Evolutionary conservation across 2,888 invertebrate genomes (phyloP).

Genomic region (Micoletzkya japonica): DNA sequence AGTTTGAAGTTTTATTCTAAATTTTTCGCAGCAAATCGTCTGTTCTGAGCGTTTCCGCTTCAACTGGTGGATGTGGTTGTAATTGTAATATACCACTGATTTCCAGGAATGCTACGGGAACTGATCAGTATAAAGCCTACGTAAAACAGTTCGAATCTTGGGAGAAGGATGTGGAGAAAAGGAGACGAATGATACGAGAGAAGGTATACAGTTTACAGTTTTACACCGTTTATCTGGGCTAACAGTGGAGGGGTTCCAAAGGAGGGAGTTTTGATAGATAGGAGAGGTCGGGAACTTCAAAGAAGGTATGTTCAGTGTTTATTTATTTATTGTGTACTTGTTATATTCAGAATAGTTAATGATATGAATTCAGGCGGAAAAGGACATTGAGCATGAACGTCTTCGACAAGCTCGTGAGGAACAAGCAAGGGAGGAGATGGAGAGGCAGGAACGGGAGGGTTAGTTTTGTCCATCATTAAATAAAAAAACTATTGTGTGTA

Average conservation of each 20-base stretch:
- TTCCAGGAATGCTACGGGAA: slow-evolving; percentile 54
- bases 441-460: slow-evolving; percentile 16
- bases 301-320: neutral
- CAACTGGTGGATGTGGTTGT: neutral
- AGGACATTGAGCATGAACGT: slow-evolving; percentile 22
- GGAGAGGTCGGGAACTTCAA: neutral
- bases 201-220: no score
- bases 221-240: no score
- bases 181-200: slow-evolving; percentile 45
- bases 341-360: neutral
- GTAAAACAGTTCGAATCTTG: slow-evolving; percentile 60
- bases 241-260: no score
- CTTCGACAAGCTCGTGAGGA: slow-evolving; percentile 13
- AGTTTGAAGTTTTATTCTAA: slow-evolving; percentile 23
- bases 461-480: no score
- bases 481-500: no score
- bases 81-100: neutral
- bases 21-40: neutral
- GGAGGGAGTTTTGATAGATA: no score
- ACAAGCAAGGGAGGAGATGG: slow-evolving; percentile 26
- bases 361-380: slow-evolving; percentile 16
- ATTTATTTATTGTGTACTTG: neutral
- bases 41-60: neutral
- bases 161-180: slow-evolving; percentile 60
- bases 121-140: slow-evolving; percentile 58